Percentiles rank a stretch among this genome's conserved stretches.
Evolutionary conservation across 2,797 vertebrate species (phyloP).

Genomic region (Sciurus vulgaris): DNA sequence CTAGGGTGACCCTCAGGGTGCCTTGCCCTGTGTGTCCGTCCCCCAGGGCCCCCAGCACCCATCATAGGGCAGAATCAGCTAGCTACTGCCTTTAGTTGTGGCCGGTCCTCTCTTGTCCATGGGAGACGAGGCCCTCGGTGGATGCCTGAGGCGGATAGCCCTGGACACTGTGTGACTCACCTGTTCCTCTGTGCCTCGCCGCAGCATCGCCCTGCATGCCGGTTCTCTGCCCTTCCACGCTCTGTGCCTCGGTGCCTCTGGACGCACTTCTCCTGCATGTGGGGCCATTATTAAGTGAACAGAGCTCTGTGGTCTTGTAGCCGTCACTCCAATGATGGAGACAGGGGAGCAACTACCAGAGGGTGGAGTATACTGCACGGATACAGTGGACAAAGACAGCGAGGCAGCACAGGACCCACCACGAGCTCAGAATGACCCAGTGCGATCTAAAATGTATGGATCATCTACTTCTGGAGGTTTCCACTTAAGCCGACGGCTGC

Average conservation of each 20-base stretch:
- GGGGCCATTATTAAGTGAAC: neutral
- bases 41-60: neutral
- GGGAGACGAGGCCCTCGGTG: neutral
- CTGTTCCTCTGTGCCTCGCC: neutral
- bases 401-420: no score
- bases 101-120: rapidly evolving
- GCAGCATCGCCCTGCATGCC: rapidly evolving
- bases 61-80: neutral
- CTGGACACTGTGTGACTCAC: neutral
- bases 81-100: neutral
- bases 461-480: no score
- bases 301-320: neutral
- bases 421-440: no score
- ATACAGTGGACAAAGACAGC: neutral
- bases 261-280: neutral
- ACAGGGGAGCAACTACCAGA: neutral
- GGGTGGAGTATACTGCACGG: neutral
- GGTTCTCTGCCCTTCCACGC: neutral
- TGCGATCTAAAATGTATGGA: no score
- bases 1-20: neutral
- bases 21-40: rapidly evolving
- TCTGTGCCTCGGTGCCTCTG: no score
- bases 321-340: neutral
- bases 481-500: no score
- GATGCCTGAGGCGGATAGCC: neutral